phyloP scores from a whole-genome alignment of 2,888 invertebrate species.

The Synergus gifuensis region DNA sequence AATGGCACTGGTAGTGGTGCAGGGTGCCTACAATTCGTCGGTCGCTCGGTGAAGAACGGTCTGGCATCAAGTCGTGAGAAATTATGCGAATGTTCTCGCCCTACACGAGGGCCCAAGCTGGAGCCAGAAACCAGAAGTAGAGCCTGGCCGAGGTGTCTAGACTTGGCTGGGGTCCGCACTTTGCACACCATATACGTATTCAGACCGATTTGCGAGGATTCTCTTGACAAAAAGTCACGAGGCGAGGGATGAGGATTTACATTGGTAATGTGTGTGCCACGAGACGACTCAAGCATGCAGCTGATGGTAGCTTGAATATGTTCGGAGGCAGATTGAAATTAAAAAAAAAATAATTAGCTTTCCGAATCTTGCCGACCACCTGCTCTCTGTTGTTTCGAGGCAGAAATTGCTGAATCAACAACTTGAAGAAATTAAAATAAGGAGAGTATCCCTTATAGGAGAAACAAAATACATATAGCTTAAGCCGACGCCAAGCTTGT shows the following conservation, averaged over 20 bases:
- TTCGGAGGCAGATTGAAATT: not conserved
- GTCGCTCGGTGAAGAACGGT: slow-evolving; percentile 65
- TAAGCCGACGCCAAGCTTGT: too few relatives aligned
- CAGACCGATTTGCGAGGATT: slow-evolving; percentile 73
- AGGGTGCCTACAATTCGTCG: slow-evolving; percentile 68
- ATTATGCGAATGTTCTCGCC: slow-evolving; percentile 71
- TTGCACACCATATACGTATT: slow-evolving; percentile 66
- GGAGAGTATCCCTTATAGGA: not conserved
- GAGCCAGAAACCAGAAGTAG: slow-evolving; percentile 52
- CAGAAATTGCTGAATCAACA: not conserved
- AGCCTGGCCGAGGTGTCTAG: slow-evolving; percentile 64
- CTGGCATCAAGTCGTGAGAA: slow-evolving; percentile 70
- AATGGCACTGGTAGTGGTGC: slow-evolving; percentile 58
- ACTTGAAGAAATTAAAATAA: not conserved
- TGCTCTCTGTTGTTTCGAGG: not conserved
- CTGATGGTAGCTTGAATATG: not conserved
- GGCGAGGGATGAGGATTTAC: slow-evolving; percentile 64
- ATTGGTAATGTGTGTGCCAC: slow-evolving; percentile 66
- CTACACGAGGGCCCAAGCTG: slow-evolving; percentile 58
- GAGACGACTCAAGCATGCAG: not conserved
- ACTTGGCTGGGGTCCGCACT: slow-evolving; percentile 63
- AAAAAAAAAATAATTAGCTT: not conserved
- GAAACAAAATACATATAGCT: not conserved
- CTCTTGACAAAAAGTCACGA: slow-evolving; percentile 70
- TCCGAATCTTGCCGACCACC: not conserved